These are phyloP conservation scores for Hyperoodon ampullatus DNA, from an alignment of 2,113 vertebrate genomes.

Conservation along the genomic window DNA sequence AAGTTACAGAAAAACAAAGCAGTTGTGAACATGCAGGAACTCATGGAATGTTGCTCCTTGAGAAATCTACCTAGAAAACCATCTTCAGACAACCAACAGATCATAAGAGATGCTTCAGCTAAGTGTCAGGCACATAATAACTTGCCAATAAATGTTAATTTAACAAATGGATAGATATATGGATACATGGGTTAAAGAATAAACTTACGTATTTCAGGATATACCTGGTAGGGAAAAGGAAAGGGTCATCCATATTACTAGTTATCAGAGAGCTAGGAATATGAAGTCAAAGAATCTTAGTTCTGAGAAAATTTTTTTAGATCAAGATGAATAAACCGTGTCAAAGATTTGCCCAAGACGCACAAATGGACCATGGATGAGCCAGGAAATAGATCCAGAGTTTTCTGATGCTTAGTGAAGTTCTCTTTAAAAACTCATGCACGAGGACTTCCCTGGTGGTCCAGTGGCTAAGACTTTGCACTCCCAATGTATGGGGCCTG, in stretches of 20 bases:
- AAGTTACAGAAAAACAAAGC: background rate
- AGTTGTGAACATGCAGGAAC: background rate
- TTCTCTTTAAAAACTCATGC: slow-evolving; percentile 26
- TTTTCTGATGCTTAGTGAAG: slow-evolving; percentile 28
- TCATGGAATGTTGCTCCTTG: background rate
- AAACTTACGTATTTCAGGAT: background rate
- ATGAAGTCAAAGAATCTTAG: background rate
- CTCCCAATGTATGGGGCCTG: too few species aligned
- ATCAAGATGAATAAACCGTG: slow-evolving; percentile 2
- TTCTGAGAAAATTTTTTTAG: slow-evolving; percentile 5
- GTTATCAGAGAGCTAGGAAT: background rate
- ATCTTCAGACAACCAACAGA: background rate
- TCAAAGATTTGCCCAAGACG: background rate
- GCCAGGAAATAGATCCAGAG: slow-evolving; percentile 14
- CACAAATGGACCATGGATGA: background rate
- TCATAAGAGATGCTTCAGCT: background rate
- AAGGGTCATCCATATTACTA: background rate
- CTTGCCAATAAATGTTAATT: background rate
- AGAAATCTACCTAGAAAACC: background rate
- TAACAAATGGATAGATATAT: background rate
- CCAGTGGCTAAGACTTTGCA: too few species aligned
- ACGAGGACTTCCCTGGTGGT: too few species aligned
- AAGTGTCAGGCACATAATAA: background rate
- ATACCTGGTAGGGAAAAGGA: background rate
- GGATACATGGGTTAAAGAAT: background rate